phyloP scores from a whole-genome alignment of 2,113 vertebrate genomes.

The Pituophis catenifer region DNA sequence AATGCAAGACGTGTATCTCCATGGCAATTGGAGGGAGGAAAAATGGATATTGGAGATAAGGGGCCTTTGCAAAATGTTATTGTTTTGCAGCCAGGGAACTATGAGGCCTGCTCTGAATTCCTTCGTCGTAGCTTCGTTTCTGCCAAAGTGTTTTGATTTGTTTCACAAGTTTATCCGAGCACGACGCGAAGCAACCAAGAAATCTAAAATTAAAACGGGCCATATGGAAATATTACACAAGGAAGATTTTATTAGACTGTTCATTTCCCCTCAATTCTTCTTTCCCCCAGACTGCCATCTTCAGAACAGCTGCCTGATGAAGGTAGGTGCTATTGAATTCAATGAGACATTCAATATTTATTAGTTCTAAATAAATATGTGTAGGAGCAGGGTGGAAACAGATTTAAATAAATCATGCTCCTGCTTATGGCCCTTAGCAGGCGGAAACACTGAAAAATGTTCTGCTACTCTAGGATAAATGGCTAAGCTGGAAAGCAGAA shows the following conservation, averaged over 20 bases:
- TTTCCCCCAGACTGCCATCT: background rate
- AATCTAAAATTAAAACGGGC: background rate
- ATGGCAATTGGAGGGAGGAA: background rate
- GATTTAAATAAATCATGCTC: slow-evolving; percentile 57
- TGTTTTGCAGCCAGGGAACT: background rate
- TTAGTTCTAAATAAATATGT: background rate
- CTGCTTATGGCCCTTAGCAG: slow-evolving; percentile 33
- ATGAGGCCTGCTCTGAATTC: background rate
- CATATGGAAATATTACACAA: background rate
- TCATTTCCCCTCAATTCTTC: background rate
- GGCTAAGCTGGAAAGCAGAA: background rate
- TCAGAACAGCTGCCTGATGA: background rate
- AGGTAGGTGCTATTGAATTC: background rate
- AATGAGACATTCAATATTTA: background rate
- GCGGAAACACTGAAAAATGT: no score
- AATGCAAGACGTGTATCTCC: background rate
- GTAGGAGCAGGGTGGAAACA: slow-evolving; percentile 25
- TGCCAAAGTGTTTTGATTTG: background rate
- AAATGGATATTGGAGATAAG: background rate
- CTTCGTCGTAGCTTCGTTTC: background rate
- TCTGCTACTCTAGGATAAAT: background rate
- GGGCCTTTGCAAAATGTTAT: background rate
- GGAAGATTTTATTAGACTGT: background rate
- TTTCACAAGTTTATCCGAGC: background rate
- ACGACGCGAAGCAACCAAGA: background rate